These are phyloP conservation scores for Eleutherodactylus coqui DNA, from an alignment of 2,797 vertebrate genomes.

Conservation along the genomic window DNA sequence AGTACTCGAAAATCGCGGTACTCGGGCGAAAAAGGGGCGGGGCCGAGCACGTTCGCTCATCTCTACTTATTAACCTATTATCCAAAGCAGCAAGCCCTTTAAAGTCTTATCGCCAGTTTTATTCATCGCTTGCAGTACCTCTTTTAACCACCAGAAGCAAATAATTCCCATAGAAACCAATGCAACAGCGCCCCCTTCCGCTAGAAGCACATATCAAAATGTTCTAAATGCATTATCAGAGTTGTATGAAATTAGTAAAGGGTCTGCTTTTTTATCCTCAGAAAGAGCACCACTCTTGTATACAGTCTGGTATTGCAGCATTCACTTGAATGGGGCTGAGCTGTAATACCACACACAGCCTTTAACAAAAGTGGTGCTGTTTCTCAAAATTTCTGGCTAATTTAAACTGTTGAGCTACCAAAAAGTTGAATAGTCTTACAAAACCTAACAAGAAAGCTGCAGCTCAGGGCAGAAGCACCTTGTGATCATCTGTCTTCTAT, in stretches of 20 bases:
- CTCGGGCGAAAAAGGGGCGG: no score
- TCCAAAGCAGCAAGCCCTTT: no score
- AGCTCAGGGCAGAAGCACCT: not conserved
- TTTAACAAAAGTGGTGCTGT: not conserved
- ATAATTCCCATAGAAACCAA: not conserved
- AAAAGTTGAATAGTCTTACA: not conserved
- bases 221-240: not conserved
- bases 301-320: not conserved
- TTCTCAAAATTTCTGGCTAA: not conserved
- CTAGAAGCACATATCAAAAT: no score
- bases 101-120: no score
- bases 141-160: not conserved
- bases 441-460: not conserved
- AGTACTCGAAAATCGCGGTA: no score
- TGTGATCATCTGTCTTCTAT: conserved; percentile 4
- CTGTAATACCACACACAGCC: not conserved
- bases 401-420: not conserved
- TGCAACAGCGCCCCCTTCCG: not conserved
- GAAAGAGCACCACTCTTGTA: not conserved
- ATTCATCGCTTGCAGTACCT: no score
- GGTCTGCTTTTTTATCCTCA: not conserved
- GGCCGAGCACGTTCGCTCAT: no score
- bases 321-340: not conserved
- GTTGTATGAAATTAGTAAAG: not conserved
- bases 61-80: no score